phyloP scores from a whole-genome alignment of 2,113 vertebrate species.

The Actinemys pallida region DNA sequence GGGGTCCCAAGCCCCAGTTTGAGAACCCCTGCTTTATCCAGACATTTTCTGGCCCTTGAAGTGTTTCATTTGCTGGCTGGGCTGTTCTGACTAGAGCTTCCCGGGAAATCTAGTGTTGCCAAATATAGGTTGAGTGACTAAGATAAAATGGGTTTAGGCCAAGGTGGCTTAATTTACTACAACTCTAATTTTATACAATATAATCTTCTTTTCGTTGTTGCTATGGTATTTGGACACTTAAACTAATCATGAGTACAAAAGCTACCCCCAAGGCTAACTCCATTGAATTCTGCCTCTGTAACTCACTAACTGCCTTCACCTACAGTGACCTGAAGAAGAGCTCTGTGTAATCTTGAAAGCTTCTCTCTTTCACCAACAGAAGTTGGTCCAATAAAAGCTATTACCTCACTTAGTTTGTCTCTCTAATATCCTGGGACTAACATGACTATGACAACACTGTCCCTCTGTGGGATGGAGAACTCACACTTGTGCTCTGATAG shows the following conservation, averaged over 20 bases:
- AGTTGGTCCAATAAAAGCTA: background rate
- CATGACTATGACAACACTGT: background rate
- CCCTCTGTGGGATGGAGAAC: background rate
- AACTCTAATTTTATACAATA: background rate
- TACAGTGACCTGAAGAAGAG: background rate
- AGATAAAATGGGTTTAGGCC: background rate
- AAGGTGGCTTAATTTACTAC: background rate
- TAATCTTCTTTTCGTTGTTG: background rate
- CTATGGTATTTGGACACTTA: background rate
- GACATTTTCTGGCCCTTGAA: background rate
- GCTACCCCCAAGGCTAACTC: slow-evolving; percentile 9
- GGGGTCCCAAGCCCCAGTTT: too few species aligned
- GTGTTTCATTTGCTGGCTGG: background rate
- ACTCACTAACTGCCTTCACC: background rate
- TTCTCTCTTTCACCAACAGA: background rate
- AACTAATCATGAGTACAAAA: background rate
- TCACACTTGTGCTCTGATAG: background rate
- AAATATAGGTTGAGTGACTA: background rate
- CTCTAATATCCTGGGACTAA: background rate
- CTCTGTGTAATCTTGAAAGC: background rate
- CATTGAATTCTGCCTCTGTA: slow-evolving; percentile 29
- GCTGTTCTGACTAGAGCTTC: background rate
- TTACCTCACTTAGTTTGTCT: background rate
- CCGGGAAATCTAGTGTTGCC: background rate
- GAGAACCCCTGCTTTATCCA: too few species aligned